Base-by-base conservation (phyloP, 23 tunicate genomes). In the Diplosoma virens region DNA sequence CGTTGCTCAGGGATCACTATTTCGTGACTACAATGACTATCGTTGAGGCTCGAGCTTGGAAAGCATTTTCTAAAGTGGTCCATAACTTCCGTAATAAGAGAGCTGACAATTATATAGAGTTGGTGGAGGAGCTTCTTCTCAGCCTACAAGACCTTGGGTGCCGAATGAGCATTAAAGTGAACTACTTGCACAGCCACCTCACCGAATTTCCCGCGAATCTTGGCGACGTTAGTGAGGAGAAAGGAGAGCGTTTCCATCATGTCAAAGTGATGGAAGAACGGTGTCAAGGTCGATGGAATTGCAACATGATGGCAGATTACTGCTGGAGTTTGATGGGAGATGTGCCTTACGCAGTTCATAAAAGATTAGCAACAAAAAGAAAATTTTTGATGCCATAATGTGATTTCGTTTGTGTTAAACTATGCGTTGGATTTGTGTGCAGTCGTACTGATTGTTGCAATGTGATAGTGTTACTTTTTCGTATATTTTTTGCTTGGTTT, bases 231-330 rank as follows among this genome's bases (percentile, higher is more conserved):
- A 68, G 24, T 36, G 75, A 68, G 75, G 75, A 68, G 26, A 24
- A 28, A 6, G 70, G 70, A 4, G 70, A 63, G 70, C 35, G 70
- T 63, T 63, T 25, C 70, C 35, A 63, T 63, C 70, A 68, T 23
- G 75, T 68, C 53, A 68, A 68, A 68, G 54, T 68, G 75, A 17
- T 68, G n/a, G n/a, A 68, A 36, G 26, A 68, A 68, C 54, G 75
- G 35, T 68, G 17, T 26, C 75, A 68, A 68, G 75, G n/a, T n/a
- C n/a, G n/a, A 68, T 68, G 75, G 54, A 68, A 68, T 54, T 68
- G 75, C 75, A 68, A 68, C 75, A 68, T 68, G 75, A 68, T 68
- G 75, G 75, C 27, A 68, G 75, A 68, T 68, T 68, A 68, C 75
- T 68, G 75, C 53, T 34, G 52, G 75, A 68, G 54, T 68, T 68